Percentiles rank a stretch among this genome's conserved stretches.
These are phyloP conservation scores for Passer montanus DNA, from an alignment of 2,113 vertebrate genomes.

Conservation along the genomic window DNA sequence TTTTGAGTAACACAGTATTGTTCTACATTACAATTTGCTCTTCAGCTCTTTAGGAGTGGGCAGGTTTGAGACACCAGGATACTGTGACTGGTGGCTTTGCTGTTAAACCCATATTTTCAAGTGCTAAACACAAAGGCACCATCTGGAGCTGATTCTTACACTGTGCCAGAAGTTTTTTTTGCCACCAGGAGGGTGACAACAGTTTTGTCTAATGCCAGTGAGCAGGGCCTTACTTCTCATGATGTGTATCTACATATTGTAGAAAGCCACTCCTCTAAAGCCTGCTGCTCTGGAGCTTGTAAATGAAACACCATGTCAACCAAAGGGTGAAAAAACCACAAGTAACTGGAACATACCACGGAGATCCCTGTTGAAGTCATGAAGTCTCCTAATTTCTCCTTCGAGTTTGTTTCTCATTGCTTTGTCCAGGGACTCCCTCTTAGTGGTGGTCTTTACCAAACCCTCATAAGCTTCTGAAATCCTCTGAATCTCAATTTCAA, in stretches of 20 bases:
- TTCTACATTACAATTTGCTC: background rate
- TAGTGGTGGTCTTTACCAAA: conserved; percentile 85
- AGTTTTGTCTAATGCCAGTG: background rate
- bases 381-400: conserved; percentile 85
- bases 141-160: background rate
- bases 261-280: background rate
- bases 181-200: background rate
- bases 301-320: background rate
- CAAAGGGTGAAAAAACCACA: fast-evolving
- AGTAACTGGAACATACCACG: conserved; percentile 69
- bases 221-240: background rate
- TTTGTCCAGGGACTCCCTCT: conserved; percentile 85
- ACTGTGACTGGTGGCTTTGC: background rate
- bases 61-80: background rate
- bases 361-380: conserved; percentile 88
- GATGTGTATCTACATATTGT: background rate
- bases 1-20: background rate
- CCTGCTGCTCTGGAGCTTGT: background rate
- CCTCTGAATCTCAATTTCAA: conserved; percentile 84
- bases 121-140: background rate
- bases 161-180: background rate
- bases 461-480: conserved; percentile 87
- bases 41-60: background rate
- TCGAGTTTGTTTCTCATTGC: conserved; percentile 86
- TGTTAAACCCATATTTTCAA: background rate